Evolutionary conservation across 1,140 invertebrate species (phyloP), one percentile per base, ranked within the genome.

Genomic region (Fopius arisanus): DNA sequence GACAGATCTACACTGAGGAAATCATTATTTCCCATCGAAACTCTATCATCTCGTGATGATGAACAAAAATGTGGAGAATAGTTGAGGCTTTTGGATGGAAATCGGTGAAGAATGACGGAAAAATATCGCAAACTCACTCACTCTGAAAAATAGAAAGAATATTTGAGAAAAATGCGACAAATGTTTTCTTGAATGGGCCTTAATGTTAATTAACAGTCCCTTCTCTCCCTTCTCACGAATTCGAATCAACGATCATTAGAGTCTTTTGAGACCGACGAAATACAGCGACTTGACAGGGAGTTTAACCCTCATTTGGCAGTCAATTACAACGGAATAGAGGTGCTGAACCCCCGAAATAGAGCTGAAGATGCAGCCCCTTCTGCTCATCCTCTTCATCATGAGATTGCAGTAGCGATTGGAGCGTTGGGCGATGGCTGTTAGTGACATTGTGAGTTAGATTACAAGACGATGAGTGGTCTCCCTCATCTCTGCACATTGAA

Each of bases 261-360:
- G 3, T 3, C 16, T n/a, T n/a, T n/a, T n/a, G n/a, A 48, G 43
- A 2, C 1, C 43, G 7, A 16, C 14, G 14, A 48, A 48, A 48
- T n/a, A 14, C 43, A 1, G 43, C 81, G 81, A 83, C 82, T 83
- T 82, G 82, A 73, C 19, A 9, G 76, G 62, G 62, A 78, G 79
- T 70, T 77, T 79, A 78, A 75, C 65, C 78, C 80, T 81, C 81
- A 83, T 83, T 82, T 82, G 80, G 80, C 78, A 83, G 79, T 76
- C 82, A 82, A 83, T 83, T 83, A 83, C 81, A 83, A 81, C 81
- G 80, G 76, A 76, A 79, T 70, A 66, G 26, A 6, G 54, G 78
- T 76, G 77, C 80, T 82, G 75, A 54, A 73, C 19, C 33, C 40
- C 67, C 48, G 3, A 73, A 59, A 68, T 37, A 14, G n/a, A 10